Evolutionary conservation across 2,888 invertebrate species (phyloP).

Genomic region (Nemotelus pantherinus): DNA sequence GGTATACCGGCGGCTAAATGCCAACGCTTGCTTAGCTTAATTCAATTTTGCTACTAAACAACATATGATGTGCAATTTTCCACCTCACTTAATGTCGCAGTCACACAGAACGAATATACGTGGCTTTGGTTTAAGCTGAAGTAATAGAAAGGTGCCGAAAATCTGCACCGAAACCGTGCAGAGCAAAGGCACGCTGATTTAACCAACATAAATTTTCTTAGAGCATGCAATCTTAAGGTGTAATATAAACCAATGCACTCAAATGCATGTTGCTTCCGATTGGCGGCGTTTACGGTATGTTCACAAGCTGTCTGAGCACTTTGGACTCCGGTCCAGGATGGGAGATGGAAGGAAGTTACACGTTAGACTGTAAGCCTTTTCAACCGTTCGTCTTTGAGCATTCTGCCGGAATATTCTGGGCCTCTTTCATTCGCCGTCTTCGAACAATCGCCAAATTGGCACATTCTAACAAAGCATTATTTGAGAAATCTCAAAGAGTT

Average conservation of each 20-base stretch:
- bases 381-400: neutral
- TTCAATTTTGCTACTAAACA: slow-evolving; percentile 34
- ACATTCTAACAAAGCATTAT: slow-evolving; percentile 36
- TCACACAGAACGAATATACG: slow-evolving; percentile 19
- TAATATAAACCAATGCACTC: slow-evolving; percentile 7
- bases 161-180: slow-evolving; percentile 1
- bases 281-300: neutral
- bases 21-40: neutral
- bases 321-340: neutral
- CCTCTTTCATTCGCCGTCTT: neutral
- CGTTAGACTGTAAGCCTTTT: neutral
- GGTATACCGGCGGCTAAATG: neutral
- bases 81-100: slow-evolving; percentile 15
- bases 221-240: slow-evolving; percentile 24
- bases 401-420: slow-evolving; percentile 30
- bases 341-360: neutral
- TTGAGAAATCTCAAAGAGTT: slow-evolving; percentile 25
- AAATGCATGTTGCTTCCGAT: neutral
- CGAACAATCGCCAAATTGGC: slow-evolving; percentile 10
- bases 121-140: slow-evolving; percentile 17
- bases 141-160: slow-evolving; percentile 39
- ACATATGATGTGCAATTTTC: slow-evolving; percentile 42
- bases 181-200: neutral
- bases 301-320: neutral
- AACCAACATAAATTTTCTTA: neutral